These are phyloP conservation scores for Philopedon plagiatum DNA, from an alignment of 2,888 invertebrate genomes.

Conservation along the genomic window DNA sequence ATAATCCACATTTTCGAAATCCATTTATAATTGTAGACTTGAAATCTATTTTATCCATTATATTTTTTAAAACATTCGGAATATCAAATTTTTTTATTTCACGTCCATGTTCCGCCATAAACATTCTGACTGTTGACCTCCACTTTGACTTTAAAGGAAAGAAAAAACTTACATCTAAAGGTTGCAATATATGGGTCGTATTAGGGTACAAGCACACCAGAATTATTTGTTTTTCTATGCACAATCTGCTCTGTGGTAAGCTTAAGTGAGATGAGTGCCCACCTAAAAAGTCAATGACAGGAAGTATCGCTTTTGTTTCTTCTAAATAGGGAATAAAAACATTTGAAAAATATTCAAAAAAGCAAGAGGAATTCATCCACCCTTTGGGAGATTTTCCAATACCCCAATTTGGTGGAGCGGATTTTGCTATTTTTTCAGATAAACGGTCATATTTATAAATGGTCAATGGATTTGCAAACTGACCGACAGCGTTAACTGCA, in stretches of 20 bases:
- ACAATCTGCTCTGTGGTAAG: slow-evolving; percentile 57
- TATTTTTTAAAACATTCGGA: slow-evolving; percentile 3
- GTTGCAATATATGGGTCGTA: slow-evolving; percentile 32
- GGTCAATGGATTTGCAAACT: slow-evolving; percentile 11
- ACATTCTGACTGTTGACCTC: no score
- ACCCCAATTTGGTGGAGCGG: slow-evolving; percentile 16
- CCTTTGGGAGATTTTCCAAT: slow-evolving; percentile 26
- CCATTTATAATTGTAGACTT: neutral
- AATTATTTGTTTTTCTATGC: slow-evolving; percentile 53
- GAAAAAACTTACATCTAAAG: slow-evolving; percentile 28
- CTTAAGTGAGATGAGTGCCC: slow-evolving; percentile 57
- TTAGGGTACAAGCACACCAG: slow-evolving; percentile 44
- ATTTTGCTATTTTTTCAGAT: neutral
- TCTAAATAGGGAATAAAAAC: neutral
- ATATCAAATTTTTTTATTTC: slow-evolving; percentile 19
- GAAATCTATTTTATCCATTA: neutral
- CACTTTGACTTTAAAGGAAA: slow-evolving; percentile 6
- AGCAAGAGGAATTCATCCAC: slow-evolving; percentile 16
- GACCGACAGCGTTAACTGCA: slow-evolving; percentile 14
- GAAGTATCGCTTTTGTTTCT: neutral
- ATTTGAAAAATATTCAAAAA: neutral
- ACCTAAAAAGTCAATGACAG: no score
- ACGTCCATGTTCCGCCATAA: neutral
- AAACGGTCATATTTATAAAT: slow-evolving; percentile 26
- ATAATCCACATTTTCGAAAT: neutral